These are phyloP conservation scores for Diceros bicornis DNA, from an alignment of 2,797 vertebrate species.

Conservation along the genomic window DNA sequence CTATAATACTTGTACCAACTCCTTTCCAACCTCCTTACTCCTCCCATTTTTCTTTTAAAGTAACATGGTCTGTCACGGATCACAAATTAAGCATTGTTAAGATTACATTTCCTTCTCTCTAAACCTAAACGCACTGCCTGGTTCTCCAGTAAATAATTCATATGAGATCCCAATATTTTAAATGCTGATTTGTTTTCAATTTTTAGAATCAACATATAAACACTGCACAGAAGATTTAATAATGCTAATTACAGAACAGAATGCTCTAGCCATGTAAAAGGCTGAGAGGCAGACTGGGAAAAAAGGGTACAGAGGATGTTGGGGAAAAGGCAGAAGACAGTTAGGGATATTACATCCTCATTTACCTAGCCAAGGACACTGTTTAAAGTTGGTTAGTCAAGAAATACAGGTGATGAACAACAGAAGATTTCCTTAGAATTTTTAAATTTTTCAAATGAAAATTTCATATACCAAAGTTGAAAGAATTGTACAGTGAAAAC, in stretches of 20 bases:
- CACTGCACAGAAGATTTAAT: constrained; percentile 2
- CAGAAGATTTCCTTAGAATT: background rate
- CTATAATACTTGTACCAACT: background rate
- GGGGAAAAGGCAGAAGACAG: background rate
- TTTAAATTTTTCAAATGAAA: constrained; percentile 54
- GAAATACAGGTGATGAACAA: constrained; percentile 5
- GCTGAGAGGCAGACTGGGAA: background rate
- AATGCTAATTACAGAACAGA: background rate
- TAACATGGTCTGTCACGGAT: background rate
- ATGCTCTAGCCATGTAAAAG: background rate
- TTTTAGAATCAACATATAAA: constrained; percentile 55
- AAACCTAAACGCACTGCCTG: constrained; percentile 12
- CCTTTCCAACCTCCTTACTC: background rate
- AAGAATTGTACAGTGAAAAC: background rate
- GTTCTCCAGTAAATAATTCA: background rate
- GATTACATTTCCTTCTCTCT: background rate
- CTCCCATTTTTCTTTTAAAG: background rate
- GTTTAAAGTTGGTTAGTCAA: background rate
- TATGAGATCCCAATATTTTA: background rate
- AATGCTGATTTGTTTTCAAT: constrained; percentile 25
- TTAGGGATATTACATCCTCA: background rate
- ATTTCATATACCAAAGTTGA: constrained; percentile 8
- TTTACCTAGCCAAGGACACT: background rate
- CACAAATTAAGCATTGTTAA: background rate
- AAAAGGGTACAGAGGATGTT: background rate